Percentiles rank a stretch among this genome's conserved stretches.
Conservation (phyloP, 2,888 invertebrate genomes). For the Phragmatobia fuliginosa region DNA sequence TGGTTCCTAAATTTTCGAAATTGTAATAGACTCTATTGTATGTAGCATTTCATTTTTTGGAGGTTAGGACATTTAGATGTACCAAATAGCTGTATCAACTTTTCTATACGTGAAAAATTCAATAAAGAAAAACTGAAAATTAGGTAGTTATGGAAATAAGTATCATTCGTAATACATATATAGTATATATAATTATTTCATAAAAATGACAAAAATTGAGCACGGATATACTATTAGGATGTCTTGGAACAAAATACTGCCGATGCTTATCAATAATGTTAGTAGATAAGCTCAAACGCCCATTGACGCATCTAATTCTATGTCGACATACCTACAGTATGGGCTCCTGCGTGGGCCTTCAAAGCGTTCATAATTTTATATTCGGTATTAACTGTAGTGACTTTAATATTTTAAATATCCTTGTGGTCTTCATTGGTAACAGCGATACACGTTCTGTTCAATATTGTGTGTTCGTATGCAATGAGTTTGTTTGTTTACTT, state of each 20-base stretch:
- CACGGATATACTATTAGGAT: slow-evolving; percentile 84
- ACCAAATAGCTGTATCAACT: slow-evolving; percentile 86
- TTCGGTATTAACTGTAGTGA: slow-evolving; percentile 64
- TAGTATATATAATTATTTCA: slow-evolving; percentile 61
- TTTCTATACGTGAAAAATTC: slow-evolving; percentile 83
- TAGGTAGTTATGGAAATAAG: slow-evolving; percentile 83
- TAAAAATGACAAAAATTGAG: slow-evolving; percentile 77
- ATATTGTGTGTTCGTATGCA: slow-evolving; percentile 62
- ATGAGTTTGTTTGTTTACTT: slow-evolving; percentile 71
- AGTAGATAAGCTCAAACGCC: slow-evolving; percentile 71
- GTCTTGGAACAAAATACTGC: slow-evolving; percentile 81
- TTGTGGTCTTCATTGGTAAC: slow-evolving; percentile 85
- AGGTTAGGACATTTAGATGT: slow-evolving; percentile 84
- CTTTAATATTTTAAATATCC: slow-evolving; percentile 81
- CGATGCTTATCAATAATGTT: slow-evolving; percentile 76
- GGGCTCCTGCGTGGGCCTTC: slow-evolving; percentile 42
- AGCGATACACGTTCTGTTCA: slow-evolving; percentile 81
- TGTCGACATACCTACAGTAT: slow-evolving; percentile 43
- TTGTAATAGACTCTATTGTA: slow-evolving; percentile 86
- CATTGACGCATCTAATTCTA: slow-evolving; percentile 47
- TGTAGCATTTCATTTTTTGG: slow-evolving; percentile 84
- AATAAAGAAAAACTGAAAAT: slow-evolving; percentile 80
- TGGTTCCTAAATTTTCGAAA: slow-evolving; percentile 87
- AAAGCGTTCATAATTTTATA: slow-evolving; percentile 76
- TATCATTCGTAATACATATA: slow-evolving; percentile 72